Conservation (phyloP, 2,888 invertebrate genomes). For the Elgonia sp. region DNA sequence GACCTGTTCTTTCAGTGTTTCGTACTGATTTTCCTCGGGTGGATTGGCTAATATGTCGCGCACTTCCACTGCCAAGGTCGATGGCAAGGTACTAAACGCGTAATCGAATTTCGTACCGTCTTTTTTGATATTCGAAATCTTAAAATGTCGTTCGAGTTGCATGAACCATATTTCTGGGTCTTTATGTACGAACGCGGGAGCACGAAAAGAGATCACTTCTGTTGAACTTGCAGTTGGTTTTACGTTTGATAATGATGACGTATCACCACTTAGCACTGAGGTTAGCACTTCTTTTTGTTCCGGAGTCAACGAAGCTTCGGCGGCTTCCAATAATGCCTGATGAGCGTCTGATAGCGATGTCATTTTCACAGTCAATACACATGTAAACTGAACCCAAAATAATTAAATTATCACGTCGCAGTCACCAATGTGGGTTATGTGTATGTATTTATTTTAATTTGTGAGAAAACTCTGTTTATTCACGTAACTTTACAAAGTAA, state of each 20-base stretch:
- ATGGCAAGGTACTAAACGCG: slow-evolving; percentile 6
- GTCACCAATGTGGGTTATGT: slow-evolving; percentile 1
- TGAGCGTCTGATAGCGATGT: background rate
- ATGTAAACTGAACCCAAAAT: background rate
- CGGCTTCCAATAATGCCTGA: background rate
- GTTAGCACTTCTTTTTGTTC: too few species aligned
- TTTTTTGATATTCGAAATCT: background rate
- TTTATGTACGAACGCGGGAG: background rate
- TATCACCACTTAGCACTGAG: background rate
- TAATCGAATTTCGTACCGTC: slow-evolving; percentile 11
- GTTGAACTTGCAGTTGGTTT: background rate
- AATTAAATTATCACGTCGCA: background rate
- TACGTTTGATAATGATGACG: background rate
- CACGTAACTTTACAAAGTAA: too few species aligned
- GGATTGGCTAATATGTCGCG: background rate
- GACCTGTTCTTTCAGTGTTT: background rate
- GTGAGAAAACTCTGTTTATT: too few species aligned
- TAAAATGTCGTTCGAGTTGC: slow-evolving; percentile 1
- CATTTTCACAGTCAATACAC: background rate
- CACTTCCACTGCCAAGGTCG: background rate
- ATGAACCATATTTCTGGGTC: slow-evolving; percentile 19
- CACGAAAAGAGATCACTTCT: background rate
- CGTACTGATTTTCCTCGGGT: background rate
- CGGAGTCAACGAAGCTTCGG: background rate
- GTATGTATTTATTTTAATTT: too few species aligned